Base-by-base conservation (phyloP, 1,140 invertebrate genomes). In the Nasonia longicornis region DNA sequence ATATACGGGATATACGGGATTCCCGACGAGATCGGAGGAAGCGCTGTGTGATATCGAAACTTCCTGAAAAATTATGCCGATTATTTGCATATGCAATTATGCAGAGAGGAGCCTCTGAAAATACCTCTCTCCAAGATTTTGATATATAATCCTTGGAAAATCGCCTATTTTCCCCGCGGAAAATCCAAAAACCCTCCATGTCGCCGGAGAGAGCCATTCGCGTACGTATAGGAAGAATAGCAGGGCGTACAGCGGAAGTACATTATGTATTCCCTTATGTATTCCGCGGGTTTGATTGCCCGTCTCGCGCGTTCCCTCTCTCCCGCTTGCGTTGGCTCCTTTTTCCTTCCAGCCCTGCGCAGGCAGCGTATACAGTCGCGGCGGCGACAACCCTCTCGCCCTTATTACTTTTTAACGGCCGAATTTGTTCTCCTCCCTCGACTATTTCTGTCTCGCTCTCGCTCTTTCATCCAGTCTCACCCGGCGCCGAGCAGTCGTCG, bases 241-340 rank as follows among this genome's bases (percentile, higher is more conserved):
- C 2, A 2, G 2, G 22, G 10, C 4, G 20, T 70, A 70, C 69
- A 70, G 12, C 69, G 69, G 69, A 70, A 70, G 29, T 70, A 70
- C 69, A 70, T 70, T 70, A 22, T 22, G 22, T 22, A 22, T 22
- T 22, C 29, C 69, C 42, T 35, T 35, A 70, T 38, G 35, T 70
- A 67, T 67, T 67, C 22, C 22, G 64, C 64, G 64, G 31, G 64
- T 67, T 67, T 67, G 64, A 29, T 26, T 35, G 16, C 64, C 80
- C 48, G 31, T 64, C 69, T 31, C 29, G 38, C 69, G 26, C 38
- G 35, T 82, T 85, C 80, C 79, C 83, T 85, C 84, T 63, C 81
- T 42, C 38, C 7, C 38, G 38, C 26, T 1, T 42, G 38, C 35
- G 35, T 38, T 38, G 35, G 7, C 35, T 38, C 35, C 35, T 38